Evolutionary conservation across 2,797 vertebrate species (phyloP).

Genomic region (Sternarchorhynchus goeldii): DNA sequence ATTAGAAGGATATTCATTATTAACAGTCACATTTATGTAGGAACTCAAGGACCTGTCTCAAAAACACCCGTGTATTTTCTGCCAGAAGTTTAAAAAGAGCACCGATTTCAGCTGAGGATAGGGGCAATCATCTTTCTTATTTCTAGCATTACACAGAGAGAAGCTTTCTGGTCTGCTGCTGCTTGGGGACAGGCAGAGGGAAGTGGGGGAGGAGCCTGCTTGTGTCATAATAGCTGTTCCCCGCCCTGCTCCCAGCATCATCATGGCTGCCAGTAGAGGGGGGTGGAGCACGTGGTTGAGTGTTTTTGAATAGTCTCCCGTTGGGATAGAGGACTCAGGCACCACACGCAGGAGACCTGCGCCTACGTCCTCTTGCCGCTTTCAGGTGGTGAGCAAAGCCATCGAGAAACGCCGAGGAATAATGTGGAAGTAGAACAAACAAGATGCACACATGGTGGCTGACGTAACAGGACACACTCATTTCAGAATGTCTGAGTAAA

Average conservation of each 20-base stretch:
- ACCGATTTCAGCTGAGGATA: neutral
- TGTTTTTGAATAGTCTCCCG: constrained; percentile 56
- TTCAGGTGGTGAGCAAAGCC: constrained; percentile 41
- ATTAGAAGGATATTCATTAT: neutral
- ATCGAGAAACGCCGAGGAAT: constrained; percentile 2
- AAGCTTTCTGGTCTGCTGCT: constrained; percentile 50
- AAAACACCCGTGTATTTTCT: too few relatives aligned
- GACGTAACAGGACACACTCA: constrained; percentile 49
- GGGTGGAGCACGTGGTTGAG: constrained; percentile 58
- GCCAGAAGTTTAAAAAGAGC: neutral
- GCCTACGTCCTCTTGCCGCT: constrained; percentile 53
- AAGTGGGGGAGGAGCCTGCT: constrained; percentile 52
- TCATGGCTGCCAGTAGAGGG: neutral
- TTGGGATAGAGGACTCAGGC: constrained; percentile 22
- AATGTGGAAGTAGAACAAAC: neutral
- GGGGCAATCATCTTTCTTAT: neutral
- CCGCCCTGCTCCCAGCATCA: neutral
- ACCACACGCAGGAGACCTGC: constrained; percentile 46
- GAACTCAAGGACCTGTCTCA: too few relatives aligned
- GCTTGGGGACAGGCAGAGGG: neutral
- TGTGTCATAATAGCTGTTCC: constrained; percentile 10
- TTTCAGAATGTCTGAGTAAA: constrained; percentile 49
- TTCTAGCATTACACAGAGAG: neutral
- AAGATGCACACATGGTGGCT: constrained; percentile 31
- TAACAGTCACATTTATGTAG: too few relatives aligned